Base-by-base conservation (phyloP, 2,797 vertebrate species). In the Molossus alvarezi region DNA sequence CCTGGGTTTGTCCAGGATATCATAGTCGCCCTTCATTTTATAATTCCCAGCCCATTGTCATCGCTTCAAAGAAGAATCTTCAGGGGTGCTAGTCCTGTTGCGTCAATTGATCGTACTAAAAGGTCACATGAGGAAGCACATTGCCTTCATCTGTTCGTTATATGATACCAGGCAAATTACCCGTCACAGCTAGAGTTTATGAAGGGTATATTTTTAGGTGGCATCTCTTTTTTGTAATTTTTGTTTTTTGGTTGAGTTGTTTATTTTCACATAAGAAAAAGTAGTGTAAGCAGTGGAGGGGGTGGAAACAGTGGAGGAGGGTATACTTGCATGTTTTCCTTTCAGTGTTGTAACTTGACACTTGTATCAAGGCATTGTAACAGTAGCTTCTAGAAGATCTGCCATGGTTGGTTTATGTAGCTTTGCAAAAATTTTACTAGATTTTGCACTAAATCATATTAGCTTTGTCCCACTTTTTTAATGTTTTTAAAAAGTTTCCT, bases 391-490 rank as follows among this genome's bases (percentile, higher is more conserved):
- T 84, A 9, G 89, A 25, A 93, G 21, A 37, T 91, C 95, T 76
- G 96, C 97, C 89, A 0, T 29, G 82, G 87, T 84, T 89, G 95
- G 85, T 82, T 96, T 88, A 60, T 64, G 96, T 60, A 72, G 97
- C 96, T 97, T 97, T 95, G 81, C 96, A 71, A 95, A 91, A 92
- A 0, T 90, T 92, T 91, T 67, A 97, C 88, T 93, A 92, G 97
- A 97, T 96, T 97, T 98, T 98, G 98, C 98, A 98, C 98, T 98
- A 97, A 98, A 81, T 98, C 98, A 62, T 81, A 37, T 62, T 96
- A 77, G 4, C 94, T 98, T 96, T 98, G 95, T 90, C 97, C 97
- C 96, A 0, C 97, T 33, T 33, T 33, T 33, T 96, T 92, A 79
- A 82, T 95, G 96, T 97, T 95, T 93, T 96, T 83, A 4, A 55